Base-by-base conservation (phyloP, 2,888 invertebrate species). In the Bruchidius siliquastri region DNA sequence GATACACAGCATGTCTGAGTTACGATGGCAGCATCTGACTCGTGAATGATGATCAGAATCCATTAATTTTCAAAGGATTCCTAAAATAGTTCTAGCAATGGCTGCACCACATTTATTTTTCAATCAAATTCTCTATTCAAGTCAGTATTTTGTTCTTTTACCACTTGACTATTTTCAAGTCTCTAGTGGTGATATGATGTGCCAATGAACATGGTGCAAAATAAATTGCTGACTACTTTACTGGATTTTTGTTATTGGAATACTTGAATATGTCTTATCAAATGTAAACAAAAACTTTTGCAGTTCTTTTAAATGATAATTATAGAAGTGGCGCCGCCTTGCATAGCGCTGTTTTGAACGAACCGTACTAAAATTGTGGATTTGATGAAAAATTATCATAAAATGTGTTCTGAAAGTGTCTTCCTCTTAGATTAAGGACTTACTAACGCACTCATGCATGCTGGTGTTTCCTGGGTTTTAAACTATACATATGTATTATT, bases 1-100 rank as follows among this genome's bases (percentile, higher is more conserved):
- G 89, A 91, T 91, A 81, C 86, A 86, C 81, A 71, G 68, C 22
- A 82, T 85, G 80, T 84, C 85, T 71, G 82, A 83, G 72, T 76
- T 81, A 66, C 80, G 81, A 74, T 83, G 83, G 82, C 77, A 79
- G 74, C 77, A 76, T 49, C 20, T 72, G 32, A 70, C 49, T 71
- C 20, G 72, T 72, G 66, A 49, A 26, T 67, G 21, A 71, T 70
- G 71, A 69, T 30, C 20, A 2, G 21, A 18, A 74, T 71, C 69
- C 68, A 21, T 69, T 22, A 26, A 26, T 26, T 8, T 26, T 73
- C 70, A 30, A 68, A 73, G 70, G 49, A 32, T 68, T 68, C 21
- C 26, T n/a, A 68, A n/a, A 10, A n/a, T 4, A 21, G 68, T n/a
- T n/a, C n/a, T n/a, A n/a, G n/a, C n/a, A n/a, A 10, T 68, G 26